Percentiles rank a stretch among this genome's conserved stretches.
phyloP scores from a whole-genome alignment of 2,888 invertebrate genomes.

The Meliscaeva auricollis region DNA sequence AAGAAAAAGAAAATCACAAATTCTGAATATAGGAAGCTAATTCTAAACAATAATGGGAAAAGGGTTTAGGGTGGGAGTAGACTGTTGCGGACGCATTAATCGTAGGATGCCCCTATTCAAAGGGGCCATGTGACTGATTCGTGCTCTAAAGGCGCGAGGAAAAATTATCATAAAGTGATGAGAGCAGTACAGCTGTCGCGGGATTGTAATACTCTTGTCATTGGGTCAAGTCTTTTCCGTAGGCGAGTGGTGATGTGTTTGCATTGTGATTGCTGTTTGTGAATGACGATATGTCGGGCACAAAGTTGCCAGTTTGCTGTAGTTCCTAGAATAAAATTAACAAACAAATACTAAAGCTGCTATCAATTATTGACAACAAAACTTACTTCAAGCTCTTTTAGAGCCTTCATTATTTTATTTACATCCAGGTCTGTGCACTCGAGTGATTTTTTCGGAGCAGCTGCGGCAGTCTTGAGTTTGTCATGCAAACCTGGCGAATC shows the following conservation, averaged over 20 bases:
- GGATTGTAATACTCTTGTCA: conserved; percentile 75
- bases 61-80: not conserved
- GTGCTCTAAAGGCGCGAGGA: conserved; percentile 69
- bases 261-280: conserved; percentile 70
- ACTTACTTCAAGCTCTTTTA: conserved; percentile 84
- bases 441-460: conserved; percentile 73
- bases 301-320: conserved; percentile 59
- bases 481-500: conserved; percentile 67
- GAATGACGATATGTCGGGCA: conserved; percentile 63
- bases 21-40: conserved; percentile 51
- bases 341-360: not conserved
- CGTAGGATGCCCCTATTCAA: conserved; percentile 48
- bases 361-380: not conserved
- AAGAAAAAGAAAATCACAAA: conserved; percentile 70
- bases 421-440: conserved; percentile 81
- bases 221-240: conserved; percentile 72
- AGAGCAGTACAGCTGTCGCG: conserved; percentile 67
- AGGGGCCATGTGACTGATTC: conserved; percentile 48
- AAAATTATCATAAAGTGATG: conserved; percentile 72
- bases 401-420: conserved; percentile 84
- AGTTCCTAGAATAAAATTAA: conserved; percentile 38
- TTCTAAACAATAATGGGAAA: conserved; percentile 26
- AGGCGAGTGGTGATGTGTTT: conserved; percentile 74
- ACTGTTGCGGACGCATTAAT: conserved; percentile 42
- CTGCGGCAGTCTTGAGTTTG: conserved; percentile 74